A percentile compares a stretch with the other conserved stretches of the same genome.
Evolutionary conservation across 2,113 vertebrate genomes (phyloP).

Genomic region (Scomber colias): DNA sequence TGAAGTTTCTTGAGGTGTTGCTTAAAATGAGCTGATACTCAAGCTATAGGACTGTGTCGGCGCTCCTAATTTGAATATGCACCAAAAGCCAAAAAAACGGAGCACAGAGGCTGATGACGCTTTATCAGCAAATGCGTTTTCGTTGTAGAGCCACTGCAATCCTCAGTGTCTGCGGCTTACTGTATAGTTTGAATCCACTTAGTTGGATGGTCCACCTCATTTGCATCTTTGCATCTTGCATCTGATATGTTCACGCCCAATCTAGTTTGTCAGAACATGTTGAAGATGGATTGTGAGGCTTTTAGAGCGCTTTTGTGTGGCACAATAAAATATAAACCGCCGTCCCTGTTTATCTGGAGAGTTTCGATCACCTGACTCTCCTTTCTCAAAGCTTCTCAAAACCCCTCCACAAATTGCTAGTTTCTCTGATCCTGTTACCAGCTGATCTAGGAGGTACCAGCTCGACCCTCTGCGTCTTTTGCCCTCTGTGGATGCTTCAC

Average conservation of each 20-base stretch:
- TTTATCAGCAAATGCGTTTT: conserved; percentile 32
- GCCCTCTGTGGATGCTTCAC: not conserved
- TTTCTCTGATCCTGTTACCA: conserved; percentile 3
- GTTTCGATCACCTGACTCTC: not conserved
- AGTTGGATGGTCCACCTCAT: conserved; percentile 4
- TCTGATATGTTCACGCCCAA: conserved; percentile 1
- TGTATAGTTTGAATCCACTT: conserved; percentile 31
- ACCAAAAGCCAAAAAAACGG: not conserved
- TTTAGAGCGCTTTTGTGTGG: not conserved
- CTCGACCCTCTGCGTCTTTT: not conserved
- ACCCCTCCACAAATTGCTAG: not conserved
- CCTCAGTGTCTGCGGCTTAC: conserved; percentile 2
- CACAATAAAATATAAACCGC: not conserved
- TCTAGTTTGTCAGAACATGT: not conserved
- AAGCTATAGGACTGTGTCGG: not conserved
- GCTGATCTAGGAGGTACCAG: not conserved
- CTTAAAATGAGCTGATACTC: not conserved
- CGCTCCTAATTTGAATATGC: not conserved
- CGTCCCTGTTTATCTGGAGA: not conserved
- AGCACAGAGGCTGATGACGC: not conserved
- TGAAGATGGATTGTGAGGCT: not conserved
- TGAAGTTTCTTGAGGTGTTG: not conserved
- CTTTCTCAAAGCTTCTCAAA: conserved; percentile 1
- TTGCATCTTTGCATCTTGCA: not conserved
- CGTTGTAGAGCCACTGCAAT: not conserved